These are phyloP conservation scores for Pelecanus crispus DNA, from an alignment of 2,113 vertebrate genomes.

Conservation along the genomic window DNA sequence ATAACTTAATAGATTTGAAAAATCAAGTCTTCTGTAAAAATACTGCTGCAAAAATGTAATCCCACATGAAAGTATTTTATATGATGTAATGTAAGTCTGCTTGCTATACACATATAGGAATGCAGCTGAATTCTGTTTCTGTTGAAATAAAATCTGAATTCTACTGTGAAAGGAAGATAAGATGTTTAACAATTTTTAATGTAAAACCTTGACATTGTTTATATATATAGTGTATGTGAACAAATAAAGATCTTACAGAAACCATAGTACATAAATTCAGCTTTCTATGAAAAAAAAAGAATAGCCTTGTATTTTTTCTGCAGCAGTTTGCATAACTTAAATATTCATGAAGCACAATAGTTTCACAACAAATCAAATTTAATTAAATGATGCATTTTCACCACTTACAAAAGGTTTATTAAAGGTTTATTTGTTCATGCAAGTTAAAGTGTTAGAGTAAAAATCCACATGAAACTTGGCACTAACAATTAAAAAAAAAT, in stretches of 20 bases:
- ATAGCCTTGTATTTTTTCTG: slow-evolving; percentile 8
- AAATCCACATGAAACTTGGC: slow-evolving; percentile 77
- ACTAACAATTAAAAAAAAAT: slow-evolving; percentile 72
- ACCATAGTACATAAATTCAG: not conserved
- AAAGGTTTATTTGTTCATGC: slow-evolving; percentile 81
- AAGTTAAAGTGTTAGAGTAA: slow-evolving; percentile 75
- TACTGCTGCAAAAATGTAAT: not conserved
- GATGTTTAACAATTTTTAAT: not conserved
- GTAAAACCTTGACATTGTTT: not conserved
- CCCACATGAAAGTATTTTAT: not conserved
- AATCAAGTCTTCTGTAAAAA: not conserved
- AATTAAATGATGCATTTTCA: slow-evolving; percentile 78
- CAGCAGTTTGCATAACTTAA: slow-evolving; percentile 56
- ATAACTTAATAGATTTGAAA: not conserved
- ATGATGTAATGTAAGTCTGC: not conserved
- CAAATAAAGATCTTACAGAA: not conserved
- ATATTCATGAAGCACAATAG: slow-evolving; percentile 70
- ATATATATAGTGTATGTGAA: not conserved
- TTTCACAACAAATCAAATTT: slow-evolving; percentile 77
- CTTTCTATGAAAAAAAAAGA: not conserved
- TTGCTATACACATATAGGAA: not conserved
- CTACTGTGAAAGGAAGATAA: not conserved
- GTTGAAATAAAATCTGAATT: not conserved
- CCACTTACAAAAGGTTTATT: slow-evolving; percentile 76
- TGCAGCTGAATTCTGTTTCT: not conserved